Evolutionary conservation across 1,140 invertebrate genomes (phyloP).

Genomic region (Aphis gossypii): DNA sequence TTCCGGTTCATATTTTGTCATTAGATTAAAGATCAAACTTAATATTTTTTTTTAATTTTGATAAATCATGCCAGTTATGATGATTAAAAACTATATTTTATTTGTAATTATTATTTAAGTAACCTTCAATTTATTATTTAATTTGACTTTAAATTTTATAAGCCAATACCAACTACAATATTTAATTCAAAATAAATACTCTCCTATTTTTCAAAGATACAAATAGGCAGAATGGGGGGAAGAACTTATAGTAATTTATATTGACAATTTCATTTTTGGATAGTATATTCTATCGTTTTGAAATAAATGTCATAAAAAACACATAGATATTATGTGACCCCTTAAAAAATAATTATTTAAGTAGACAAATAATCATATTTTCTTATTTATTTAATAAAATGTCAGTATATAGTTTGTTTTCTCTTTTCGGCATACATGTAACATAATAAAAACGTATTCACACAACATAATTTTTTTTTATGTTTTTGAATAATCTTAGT

Average conservation of each 20-base stretch:
- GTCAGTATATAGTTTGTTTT: neutral
- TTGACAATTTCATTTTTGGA: too few relatives aligned
- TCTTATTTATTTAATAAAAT: neutral
- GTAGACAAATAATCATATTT: neutral
- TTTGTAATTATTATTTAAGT: neutral
- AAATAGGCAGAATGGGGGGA: neutral
- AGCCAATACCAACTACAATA: too few relatives aligned
- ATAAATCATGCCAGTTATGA: neutral
- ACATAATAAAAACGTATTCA: neutral
- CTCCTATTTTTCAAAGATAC: neutral
- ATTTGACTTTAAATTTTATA: too few relatives aligned
- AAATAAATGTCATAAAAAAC: neutral
- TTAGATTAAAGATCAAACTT: neutral
- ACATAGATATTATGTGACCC: neutral
- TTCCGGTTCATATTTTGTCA: neutral
- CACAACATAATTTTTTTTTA: too few relatives aligned
- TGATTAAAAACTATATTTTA: neutral
- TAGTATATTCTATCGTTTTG: too few relatives aligned
- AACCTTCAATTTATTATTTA: too few relatives aligned
- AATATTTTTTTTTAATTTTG: neutral
- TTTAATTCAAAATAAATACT: neutral
- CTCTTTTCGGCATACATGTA: neutral
- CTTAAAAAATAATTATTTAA: neutral
- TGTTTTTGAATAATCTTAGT: too few relatives aligned
- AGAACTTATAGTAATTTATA: neutral